These are phyloP conservation scores for Sebastiscus tertius DNA, from an alignment of 2,797 vertebrate species.

Conservation along the genomic window DNA sequence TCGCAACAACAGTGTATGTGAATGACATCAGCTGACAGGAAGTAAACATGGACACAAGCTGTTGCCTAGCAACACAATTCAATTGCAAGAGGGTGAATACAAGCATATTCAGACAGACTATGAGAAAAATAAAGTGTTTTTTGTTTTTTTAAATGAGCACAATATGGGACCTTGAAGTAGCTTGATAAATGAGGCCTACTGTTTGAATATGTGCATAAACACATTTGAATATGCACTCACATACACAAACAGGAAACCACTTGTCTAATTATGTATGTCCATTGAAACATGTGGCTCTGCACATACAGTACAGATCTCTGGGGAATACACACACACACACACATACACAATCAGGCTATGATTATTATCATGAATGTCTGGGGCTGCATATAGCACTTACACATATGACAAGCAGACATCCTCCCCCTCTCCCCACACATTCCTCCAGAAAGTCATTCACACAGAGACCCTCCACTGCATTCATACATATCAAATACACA, in stretches of 20 bases:
- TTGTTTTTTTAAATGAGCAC: too few relatives aligned
- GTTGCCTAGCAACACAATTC: too few relatives aligned
- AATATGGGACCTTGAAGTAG: neutral
- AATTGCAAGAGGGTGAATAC: too few relatives aligned
- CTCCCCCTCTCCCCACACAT: constrained; percentile 60
- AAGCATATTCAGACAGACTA: too few relatives aligned
- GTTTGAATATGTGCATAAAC: neutral
- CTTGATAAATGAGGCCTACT: neutral
- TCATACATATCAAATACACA: constrained; percentile 69
- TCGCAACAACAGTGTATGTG: accelerated
- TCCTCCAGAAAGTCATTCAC: constrained; percentile 61
- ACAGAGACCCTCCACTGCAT: constrained; percentile 62
- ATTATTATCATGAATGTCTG: constrained; percentile 63
- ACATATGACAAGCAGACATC: constrained; percentile 68
- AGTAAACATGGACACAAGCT: too few relatives aligned
- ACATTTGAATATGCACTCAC: constrained; percentile 26
- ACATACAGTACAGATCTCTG: constrained; percentile 22
- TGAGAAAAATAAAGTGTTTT: too few relatives aligned
- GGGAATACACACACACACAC: constrained; percentile 21
- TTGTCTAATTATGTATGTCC: constrained; percentile 13
- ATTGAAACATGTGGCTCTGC: constrained; percentile 36
- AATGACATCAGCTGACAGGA: too few relatives aligned
- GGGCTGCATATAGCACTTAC: constrained; percentile 45
- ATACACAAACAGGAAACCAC: constrained; percentile 39
- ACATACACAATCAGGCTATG: constrained; percentile 53